phyloP scores from a whole-genome alignment of 2,888 invertebrate species.

The Acronicta alni region DNA sequence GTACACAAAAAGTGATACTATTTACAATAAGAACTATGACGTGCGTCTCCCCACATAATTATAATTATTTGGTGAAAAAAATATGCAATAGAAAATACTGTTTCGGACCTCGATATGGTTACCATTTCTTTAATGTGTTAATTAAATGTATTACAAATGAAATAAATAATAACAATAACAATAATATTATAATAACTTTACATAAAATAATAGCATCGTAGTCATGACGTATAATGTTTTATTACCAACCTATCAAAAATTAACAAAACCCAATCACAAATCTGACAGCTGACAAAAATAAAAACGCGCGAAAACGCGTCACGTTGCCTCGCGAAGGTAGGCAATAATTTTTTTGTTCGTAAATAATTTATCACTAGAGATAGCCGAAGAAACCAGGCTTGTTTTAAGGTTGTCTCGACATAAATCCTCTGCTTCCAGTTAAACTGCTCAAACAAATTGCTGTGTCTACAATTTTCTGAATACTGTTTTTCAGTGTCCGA shows the following conservation, averaged over 20 bases:
- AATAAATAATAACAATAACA: too few relatives aligned
- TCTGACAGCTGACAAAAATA: conserved; percentile 6
- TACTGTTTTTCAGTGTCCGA: conserved; percentile 49
- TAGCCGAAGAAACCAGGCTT: conserved; percentile 42
- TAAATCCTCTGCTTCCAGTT: conserved; percentile 53
- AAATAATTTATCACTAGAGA: conserved; percentile 52
- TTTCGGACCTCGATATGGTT: too few relatives aligned
- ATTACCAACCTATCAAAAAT: not conserved
- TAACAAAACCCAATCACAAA: not conserved
- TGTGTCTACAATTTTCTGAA: conserved; percentile 48
- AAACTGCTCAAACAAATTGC: conserved; percentile 50
- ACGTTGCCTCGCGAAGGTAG: conserved; percentile 9
- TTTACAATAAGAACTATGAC: too few relatives aligned
- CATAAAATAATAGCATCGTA: too few relatives aligned
- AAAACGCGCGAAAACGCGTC: conserved; percentile 5
- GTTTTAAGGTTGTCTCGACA: conserved; percentile 53
- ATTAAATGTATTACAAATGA: too few relatives aligned
- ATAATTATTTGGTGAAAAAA: too few relatives aligned
- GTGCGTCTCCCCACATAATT: too few relatives aligned
- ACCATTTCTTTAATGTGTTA: too few relatives aligned
- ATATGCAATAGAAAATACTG: too few relatives aligned
- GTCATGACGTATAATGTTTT: too few relatives aligned
- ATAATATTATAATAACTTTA: too few relatives aligned
- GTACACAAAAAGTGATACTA: too few relatives aligned
- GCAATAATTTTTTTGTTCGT: conserved; percentile 38